Evolutionary conservation across 1,140 invertebrate genomes (phyloP), one percentile per base, ranked within the genome.

Genomic region (Drosophila sturtevanti): DNA sequence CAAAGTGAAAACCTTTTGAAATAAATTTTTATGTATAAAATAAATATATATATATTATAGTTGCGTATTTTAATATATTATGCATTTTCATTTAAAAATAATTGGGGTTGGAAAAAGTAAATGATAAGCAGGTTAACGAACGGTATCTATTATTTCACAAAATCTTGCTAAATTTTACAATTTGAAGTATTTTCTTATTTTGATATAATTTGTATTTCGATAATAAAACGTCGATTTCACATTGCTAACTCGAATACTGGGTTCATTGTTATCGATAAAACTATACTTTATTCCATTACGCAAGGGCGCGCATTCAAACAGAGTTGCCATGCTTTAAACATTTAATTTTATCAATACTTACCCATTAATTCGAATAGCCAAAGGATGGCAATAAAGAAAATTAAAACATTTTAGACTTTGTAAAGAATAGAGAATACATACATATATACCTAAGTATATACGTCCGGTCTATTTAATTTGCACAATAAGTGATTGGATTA

Each of bases 21-120:
- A 72, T 44, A 52, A 37, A 87, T 75, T 87, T 86, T 87, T 87
- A 82, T 48, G 78, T 87, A 82, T 68, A 18, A 64, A 81, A 79
- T 87, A 87, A 87, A 87, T 68, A 79, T 65, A 79, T 77, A 79
- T 72, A 64, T 64, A 68, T 61, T 48, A 48, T 48, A 48, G 41
- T 48, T 48, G 41, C 41, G 16, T 48, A 48, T 48, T 48, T 48
- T 48, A 48, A 48, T 21, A 21, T 21, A 48, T 9, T 11, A 48
- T 21, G 41, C 11, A 21, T 48, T 18, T 48, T 48, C 5, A 41
- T 41, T 44, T 7, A 6, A 4, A 2, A 18, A 7, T 9, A 7
- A 9, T 16, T 18, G 38, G 38, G n/a, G 24, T 24, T n/a, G n/a
- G n/a, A n/a, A n/a, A n/a, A n/a, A n/a, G n/a, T n/a, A n/a, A n/a